Base-by-base conservation (phyloP, 2,797 vertebrate species). In the Lagorchestes hirsutus region DNA sequence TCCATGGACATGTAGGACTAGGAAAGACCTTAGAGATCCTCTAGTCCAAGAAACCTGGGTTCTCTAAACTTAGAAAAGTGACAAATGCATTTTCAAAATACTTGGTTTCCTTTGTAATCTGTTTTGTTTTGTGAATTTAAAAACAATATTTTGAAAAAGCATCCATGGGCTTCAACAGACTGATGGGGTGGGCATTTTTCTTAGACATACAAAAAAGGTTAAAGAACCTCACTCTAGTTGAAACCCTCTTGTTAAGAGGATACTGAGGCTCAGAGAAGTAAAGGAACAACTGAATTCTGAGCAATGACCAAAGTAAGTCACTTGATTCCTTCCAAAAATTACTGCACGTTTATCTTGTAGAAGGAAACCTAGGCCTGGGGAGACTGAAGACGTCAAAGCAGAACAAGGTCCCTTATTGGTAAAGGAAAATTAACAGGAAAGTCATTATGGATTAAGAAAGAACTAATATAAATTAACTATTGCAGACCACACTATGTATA, bases 401-500 rank as follows among this genome's bases (percentile, higher is more conserved):
- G 50, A 27, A 24, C 31, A 87, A 87, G 9, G 22, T 27, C 40
- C 2, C 18, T 24, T 40, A 22, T 10, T 40, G 59, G 27, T 18
- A n/a, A 87, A 46, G 40, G 27, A 87, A 87, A 87, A 87, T 87
- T 24, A 87, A 87, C 9, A 87, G 40, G 74, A 28, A 87, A 87
- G 40, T 87, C 40, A 46, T 34, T 91, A 16, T 24, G 55, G 16
- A 29, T 91, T 54, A 55, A 55, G 52, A 55, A 31, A 91, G 16
- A 91, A 55, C 14, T 28, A 16, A 55, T 5, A 91, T 29, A 34
- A 31, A 31, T 16, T 55, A 34, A 91, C 52, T 29, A 34, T 8
- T 34, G 90, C 92, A 94, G 11, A 93, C 54, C 92, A 62, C 2
- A 59, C n/a, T 24, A 62, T 93, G 94, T 40, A 55, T 31, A 91